phyloP scores from a whole-genome alignment of 1,140 invertebrate genomes.

The Eufriesea mexicana region DNA sequence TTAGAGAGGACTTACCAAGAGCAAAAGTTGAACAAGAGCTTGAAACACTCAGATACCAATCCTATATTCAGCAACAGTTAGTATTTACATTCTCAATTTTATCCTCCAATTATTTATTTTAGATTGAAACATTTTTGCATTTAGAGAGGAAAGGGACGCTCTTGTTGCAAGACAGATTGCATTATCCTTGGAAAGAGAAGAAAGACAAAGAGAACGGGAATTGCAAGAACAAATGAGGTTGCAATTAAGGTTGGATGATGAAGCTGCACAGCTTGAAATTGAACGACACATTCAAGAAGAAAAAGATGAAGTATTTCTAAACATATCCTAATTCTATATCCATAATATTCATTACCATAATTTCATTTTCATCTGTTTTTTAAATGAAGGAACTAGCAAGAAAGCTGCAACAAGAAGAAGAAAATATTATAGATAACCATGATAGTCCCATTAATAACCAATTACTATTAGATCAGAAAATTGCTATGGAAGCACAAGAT shows the following conservation, averaged over 20 bases:
- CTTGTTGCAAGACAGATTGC: constrained; percentile 86
- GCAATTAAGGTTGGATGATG: constrained; percentile 79
- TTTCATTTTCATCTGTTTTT: neutral
- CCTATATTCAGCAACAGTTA: constrained; percentile 86
- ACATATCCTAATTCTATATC: constrained; percentile 1
- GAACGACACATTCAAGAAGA: constrained; percentile 83
- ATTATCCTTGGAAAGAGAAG: constrained; percentile 85
- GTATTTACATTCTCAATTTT: constrained; percentile 56
- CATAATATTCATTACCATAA: neutral
- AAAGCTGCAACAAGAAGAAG: constrained; percentile 86
- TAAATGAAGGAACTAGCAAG: constrained; percentile 85
- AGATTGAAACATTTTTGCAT: constrained; percentile 24
- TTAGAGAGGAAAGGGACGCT: constrained; percentile 88
- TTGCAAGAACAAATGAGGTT: constrained; percentile 82
- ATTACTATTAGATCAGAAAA: constrained; percentile 87
- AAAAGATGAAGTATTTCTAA: constrained; percentile 84
- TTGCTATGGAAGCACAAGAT: constrained; percentile 95
- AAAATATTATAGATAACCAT: constrained; percentile 74
- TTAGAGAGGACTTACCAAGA: constrained; percentile 93
- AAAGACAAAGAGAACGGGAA: constrained; percentile 79
- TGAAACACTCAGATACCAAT: constrained; percentile 86
- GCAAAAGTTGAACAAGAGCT: constrained; percentile 91
- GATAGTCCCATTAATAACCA: constrained; percentile 84
- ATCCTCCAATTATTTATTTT: neutral
- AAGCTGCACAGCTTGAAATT: constrained; percentile 78